Evolutionary conservation across 2,797 vertebrate species (phyloP).

Genomic region (Onychomys torridus): DNA sequence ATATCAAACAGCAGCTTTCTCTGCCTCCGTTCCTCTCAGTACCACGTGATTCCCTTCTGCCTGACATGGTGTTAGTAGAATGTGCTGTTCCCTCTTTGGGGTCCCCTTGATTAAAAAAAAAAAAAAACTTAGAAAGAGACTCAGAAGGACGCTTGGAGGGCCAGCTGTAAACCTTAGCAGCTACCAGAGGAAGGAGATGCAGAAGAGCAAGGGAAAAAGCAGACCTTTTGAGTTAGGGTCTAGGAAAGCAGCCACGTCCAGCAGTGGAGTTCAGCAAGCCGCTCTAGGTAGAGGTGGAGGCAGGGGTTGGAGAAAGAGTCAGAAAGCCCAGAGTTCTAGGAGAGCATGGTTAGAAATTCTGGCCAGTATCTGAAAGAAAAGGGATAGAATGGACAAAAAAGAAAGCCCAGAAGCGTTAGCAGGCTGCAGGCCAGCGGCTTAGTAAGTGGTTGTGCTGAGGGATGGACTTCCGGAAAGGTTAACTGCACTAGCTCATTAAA

Average conservation of each 20-base stretch:
- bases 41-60: not conserved
- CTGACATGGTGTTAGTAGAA: not conserved
- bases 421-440: too few species aligned
- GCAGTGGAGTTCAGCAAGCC: not conserved
- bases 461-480: not conserved
- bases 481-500: not conserved
- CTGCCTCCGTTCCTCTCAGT: not conserved
- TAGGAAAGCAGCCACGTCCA: not conserved
- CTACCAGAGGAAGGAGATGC: not conserved
- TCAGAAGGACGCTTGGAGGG: not conserved
- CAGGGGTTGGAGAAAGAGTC: not conserved
- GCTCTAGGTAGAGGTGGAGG: too few species aligned
- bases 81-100: not conserved
- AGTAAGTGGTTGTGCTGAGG: too few species aligned
- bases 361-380: not conserved
- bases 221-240: not conserved
- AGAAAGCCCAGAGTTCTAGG: not conserved
- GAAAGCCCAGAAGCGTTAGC: not conserved
- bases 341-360: not conserved
- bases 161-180: not conserved
- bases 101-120: not conserved
- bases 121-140: not conserved
- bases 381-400: not conserved
- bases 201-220: not conserved
- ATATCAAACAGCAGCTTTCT: not conserved